A percentile compares a stretch with the other conserved stretches of the same genome.
phyloP scores from a whole-genome alignment of 2,888 invertebrate genomes.

The Andrena dorsata region DNA sequence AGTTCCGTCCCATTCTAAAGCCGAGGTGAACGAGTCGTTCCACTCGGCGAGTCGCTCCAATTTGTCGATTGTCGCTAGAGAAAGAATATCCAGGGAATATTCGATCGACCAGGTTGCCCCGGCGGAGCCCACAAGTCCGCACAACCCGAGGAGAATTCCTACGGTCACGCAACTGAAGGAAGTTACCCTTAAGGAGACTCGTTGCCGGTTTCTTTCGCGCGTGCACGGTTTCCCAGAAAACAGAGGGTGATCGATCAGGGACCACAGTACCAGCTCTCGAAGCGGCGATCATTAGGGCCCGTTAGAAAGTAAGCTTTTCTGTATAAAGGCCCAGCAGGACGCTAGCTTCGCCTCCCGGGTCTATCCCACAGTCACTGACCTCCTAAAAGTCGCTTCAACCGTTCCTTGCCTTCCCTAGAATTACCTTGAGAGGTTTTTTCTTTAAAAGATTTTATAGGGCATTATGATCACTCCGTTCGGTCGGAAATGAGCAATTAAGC shows the following conservation, averaged over 20 bases:
- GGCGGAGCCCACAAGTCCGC: background rate
- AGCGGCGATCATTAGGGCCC: conserved; percentile 58
- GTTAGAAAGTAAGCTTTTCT: conserved; percentile 59
- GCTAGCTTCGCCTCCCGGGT: conserved; percentile 36
- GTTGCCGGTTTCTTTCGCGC: conserved; percentile 38
- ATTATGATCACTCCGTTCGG: background rate
- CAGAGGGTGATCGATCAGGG: conserved; percentile 39
- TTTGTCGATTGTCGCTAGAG: conserved; percentile 52
- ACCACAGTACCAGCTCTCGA: conserved; percentile 45
- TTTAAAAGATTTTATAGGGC: conserved; percentile 3
- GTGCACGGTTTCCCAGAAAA: conserved; percentile 35
- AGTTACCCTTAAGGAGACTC: conserved; percentile 59
- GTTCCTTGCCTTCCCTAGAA: conserved; percentile 3
- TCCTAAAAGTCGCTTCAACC: conserved; percentile 6
- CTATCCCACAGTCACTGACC: conserved; percentile 32
- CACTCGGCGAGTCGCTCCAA: conserved; percentile 38
- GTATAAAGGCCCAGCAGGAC: conserved; percentile 34
- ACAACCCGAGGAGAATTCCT: conserved; percentile 30
- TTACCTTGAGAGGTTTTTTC: background rate
- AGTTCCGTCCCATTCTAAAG: conserved; percentile 37
- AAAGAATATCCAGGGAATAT: conserved; percentile 36
- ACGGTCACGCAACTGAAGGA: conserved; percentile 13
- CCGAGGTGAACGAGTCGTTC: conserved; percentile 48
- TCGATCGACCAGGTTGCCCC: conserved; percentile 23
- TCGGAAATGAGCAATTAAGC: conserved; percentile 30